These are phyloP conservation scores for Idaea biselata DNA, from an alignment of 2,888 invertebrate genomes.

Conservation along the genomic window DNA sequence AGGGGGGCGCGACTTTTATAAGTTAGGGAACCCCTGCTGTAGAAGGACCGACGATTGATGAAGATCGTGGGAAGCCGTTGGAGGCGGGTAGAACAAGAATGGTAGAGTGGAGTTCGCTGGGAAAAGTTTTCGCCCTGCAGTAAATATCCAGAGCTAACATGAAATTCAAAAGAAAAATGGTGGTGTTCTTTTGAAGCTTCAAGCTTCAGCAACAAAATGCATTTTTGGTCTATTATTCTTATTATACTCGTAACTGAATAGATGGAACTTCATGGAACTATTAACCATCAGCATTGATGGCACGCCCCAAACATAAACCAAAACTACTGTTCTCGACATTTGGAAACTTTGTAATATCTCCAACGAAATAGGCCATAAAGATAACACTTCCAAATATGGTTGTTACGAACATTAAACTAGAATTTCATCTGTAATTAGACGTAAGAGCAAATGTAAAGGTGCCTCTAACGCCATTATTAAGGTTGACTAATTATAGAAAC, in stretches of 20 bases:
- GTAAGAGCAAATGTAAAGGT: background rate
- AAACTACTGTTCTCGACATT: background rate
- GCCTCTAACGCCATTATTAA: background rate
- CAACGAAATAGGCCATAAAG: background rate
- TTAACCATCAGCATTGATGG: background rate
- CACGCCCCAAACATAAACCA: background rate
- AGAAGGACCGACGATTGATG: too few species aligned
- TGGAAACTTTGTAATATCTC: background rate
- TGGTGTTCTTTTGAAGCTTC: too few species aligned
- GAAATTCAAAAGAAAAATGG: too few species aligned
- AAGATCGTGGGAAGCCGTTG: too few species aligned
- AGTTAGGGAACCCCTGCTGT: too few species aligned
- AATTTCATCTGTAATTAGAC: background rate
- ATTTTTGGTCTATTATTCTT: background rate
- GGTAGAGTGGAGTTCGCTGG: too few species aligned
- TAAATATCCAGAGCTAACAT: too few species aligned
- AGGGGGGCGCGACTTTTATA: too few species aligned
- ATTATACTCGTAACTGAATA: background rate
- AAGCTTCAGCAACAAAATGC: too few species aligned
- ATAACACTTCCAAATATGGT: background rate
- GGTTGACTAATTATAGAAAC: background rate
- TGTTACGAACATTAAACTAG: background rate
- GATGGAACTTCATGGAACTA: background rate
- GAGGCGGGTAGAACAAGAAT: too few species aligned
- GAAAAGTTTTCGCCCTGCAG: too few species aligned